phyloP scores from a whole-genome alignment of 2,888 invertebrate genomes.

The Alloplasta piceator region DNA sequence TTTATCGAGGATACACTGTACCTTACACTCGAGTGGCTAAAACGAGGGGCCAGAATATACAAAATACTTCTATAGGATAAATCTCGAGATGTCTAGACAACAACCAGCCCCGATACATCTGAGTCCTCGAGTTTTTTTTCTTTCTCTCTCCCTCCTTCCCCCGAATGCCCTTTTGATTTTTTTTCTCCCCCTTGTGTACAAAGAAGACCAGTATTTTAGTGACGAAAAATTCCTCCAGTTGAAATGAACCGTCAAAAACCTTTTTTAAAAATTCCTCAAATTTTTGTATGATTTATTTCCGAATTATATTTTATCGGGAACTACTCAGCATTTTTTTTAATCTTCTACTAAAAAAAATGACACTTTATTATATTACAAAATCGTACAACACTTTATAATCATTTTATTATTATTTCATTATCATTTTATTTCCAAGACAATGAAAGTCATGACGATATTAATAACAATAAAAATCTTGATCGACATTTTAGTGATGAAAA shows the following conservation, averaged over 20 bases:
- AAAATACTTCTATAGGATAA: constrained; percentile 20
- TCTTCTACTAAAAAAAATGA: too few relatives aligned
- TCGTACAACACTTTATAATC: too few relatives aligned
- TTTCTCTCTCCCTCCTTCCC: constrained; percentile 8
- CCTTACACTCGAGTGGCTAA: background rate
- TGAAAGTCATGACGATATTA: too few relatives aligned
- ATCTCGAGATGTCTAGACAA: constrained; percentile 64
- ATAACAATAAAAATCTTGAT: too few relatives aligned
- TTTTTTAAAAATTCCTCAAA: too few relatives aligned
- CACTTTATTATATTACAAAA: too few relatives aligned
- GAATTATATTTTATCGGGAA: too few relatives aligned
- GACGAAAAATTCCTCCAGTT: background rate
- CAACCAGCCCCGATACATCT: constrained; percentile 49
- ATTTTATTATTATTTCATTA: too few relatives aligned
- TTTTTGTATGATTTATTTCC: too few relatives aligned
- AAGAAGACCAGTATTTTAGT: background rate
- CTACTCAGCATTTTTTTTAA: too few relatives aligned
- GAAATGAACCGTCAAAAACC: background rate
- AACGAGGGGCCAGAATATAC: constrained; percentile 1
- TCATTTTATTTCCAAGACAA: too few relatives aligned
- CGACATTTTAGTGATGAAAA: too few relatives aligned
- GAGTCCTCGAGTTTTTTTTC: constrained; percentile 28
- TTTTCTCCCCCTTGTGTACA: background rate
- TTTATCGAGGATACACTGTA: constrained; percentile 31
- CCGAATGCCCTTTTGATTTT: background rate